Evolutionary conservation across 53 echinoderm and acorn worm species (phyloP).

Genomic region (Mesocentrotus franciscanus): DNA sequence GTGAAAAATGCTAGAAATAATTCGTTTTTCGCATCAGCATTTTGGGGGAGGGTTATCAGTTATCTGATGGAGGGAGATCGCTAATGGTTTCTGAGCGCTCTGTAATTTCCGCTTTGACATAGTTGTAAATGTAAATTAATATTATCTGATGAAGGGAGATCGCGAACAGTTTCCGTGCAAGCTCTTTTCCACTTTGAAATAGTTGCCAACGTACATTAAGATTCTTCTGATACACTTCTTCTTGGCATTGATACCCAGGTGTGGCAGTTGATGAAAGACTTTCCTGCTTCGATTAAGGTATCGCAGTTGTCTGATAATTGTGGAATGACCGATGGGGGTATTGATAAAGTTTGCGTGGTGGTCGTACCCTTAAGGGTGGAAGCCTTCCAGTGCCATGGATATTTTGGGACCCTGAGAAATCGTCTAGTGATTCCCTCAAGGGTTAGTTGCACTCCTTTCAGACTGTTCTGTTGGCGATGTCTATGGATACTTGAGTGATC

Average conservation of each 20-base stretch:
- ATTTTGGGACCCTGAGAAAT: background rate
- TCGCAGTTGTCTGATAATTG: background rate
- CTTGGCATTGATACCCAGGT: background rate
- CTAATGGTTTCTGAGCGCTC: too few relatives aligned
- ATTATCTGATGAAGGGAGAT: background rate
- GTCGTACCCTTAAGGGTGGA: background rate
- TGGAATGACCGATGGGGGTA: background rate
- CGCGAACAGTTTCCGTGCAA: background rate
- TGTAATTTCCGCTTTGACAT: too few relatives aligned
- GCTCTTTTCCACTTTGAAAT: constrained; percentile 6
- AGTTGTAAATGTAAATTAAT: too few relatives aligned
- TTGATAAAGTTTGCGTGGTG: background rate
- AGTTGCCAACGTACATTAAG: constrained; percentile 38
- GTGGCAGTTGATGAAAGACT: background rate
- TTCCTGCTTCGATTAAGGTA: background rate
- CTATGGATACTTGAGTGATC: background rate
- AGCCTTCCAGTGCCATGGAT: background rate
- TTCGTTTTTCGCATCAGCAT: background rate
- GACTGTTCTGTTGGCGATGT: background rate
- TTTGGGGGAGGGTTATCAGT: background rate
- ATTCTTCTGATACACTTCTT: constrained; percentile 22
- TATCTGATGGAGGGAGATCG: background rate
- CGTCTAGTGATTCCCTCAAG: background rate
- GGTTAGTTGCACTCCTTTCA: background rate
- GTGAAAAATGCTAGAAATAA: background rate